Conservation (phyloP, 2,888 invertebrate genomes). For the Xestia rhomboidea region DNA sequence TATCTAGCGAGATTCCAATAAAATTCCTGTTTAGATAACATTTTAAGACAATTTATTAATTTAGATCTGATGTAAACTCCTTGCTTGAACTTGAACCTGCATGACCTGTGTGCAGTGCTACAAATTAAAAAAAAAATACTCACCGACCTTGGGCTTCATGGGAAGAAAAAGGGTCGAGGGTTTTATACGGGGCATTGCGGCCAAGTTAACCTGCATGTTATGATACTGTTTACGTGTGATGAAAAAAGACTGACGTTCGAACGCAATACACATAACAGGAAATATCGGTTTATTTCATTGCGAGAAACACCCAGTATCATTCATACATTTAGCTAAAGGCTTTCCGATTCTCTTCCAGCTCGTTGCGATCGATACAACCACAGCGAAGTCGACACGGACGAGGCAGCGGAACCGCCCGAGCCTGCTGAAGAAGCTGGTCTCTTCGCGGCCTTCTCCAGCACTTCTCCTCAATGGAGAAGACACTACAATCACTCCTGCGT, state of each 20-base stretch:
- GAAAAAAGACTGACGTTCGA: background rate
- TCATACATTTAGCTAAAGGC: background rate
- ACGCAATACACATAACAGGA: background rate
- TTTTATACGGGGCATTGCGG: too few species aligned
- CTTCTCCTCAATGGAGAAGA: slow-evolving; percentile 87
- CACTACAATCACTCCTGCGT: slow-evolving; percentile 81
- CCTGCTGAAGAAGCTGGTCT: slow-evolving; percentile 82
- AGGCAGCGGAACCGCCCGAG: slow-evolving; percentile 81
- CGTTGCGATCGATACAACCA: slow-evolving; percentile 89
- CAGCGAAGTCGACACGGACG: slow-evolving; percentile 89
- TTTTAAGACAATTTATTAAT: too few species aligned
- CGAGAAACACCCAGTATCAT: background rate
- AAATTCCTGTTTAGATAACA: too few species aligned
- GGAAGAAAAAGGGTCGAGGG: too few species aligned
- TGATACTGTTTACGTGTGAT: too few species aligned
- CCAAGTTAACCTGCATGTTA: too few species aligned
- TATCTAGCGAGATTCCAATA: too few species aligned
- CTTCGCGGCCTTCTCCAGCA: slow-evolving; percentile 88
- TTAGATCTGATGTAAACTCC: too few species aligned
- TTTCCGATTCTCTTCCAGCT: slow-evolving; percentile 71
- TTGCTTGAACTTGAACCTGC: too few species aligned
- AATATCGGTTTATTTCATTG: background rate
- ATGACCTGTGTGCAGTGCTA: too few species aligned
- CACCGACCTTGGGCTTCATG: too few species aligned
- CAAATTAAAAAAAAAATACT: too few species aligned